phyloP scores from a whole-genome alignment of 2,888 invertebrate species.

The Patella pellucida region DNA sequence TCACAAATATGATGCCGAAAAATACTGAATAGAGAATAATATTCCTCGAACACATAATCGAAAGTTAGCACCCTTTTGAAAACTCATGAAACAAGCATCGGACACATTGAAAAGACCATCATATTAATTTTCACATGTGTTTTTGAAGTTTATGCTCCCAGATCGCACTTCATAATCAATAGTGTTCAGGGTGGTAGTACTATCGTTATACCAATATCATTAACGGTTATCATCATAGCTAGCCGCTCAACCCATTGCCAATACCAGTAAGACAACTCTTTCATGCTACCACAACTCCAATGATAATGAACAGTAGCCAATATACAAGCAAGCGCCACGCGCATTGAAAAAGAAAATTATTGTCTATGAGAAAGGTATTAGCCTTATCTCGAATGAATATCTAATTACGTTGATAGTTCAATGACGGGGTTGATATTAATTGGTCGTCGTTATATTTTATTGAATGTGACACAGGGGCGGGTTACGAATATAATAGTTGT shows the following conservation, averaged over 20 bases:
- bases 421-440: too few species aligned
- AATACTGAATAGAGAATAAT: neutral
- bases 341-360: neutral
- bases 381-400: too few species aligned
- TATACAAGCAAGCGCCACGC: slow-evolving; percentile 3
- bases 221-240: too few species aligned
- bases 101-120: neutral
- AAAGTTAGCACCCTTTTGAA: neutral
- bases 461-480: too few species aligned
- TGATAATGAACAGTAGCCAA: slow-evolving; percentile 1
- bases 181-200: too few species aligned
- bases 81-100: too few species aligned
- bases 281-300: neutral
- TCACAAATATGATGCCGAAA: slow-evolving; percentile 15
- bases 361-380: too few species aligned
- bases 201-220: too few species aligned
- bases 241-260: neutral
- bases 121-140: slow-evolving; percentile 2
- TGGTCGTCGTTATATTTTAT: too few species aligned
- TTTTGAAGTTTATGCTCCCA: slow-evolving; percentile 1
- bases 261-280: slow-evolving; percentile 1
- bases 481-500: too few species aligned
- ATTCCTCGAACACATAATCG: slow-evolving; percentile 5
- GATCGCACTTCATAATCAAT: neutral
- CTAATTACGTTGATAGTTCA: too few species aligned